A percentile compares a stretch with the other conserved stretches of the same genome.
phyloP scores from a whole-genome alignment of 2,797 vertebrate genomes.

The Lacerta viridis region DNA sequence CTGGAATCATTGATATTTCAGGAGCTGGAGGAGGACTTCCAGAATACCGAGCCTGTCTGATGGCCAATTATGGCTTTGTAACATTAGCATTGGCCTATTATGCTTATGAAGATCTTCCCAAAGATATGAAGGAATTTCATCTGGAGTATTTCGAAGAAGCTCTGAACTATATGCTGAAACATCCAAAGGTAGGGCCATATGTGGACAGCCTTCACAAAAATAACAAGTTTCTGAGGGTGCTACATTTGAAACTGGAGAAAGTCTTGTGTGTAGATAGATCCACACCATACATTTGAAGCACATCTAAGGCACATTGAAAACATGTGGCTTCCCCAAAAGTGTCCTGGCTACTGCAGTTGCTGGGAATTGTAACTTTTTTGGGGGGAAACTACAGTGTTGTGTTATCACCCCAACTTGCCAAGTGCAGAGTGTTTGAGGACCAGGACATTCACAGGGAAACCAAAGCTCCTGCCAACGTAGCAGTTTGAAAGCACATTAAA shows the following conservation, averaged over 20 bases:
- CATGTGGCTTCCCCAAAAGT: too few species aligned
- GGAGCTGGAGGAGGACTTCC: conserved; percentile 84
- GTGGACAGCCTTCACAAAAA: neutral
- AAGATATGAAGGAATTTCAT: conserved; percentile 75
- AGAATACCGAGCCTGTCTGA: conserved; percentile 88
- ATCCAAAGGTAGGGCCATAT: conserved; percentile 77
- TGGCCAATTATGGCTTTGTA: conserved; percentile 88
- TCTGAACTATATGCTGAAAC: conserved; percentile 83
- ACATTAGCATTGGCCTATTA: conserved; percentile 88
- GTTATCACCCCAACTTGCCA: too few species aligned
- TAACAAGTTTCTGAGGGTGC: conserved; percentile 7
- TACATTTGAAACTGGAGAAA: conserved; percentile 7
- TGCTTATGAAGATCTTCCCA: conserved; percentile 84
- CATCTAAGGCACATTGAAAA: too few species aligned
- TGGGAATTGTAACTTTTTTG: conserved; percentile 8
- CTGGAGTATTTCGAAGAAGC: conserved; percentile 94
- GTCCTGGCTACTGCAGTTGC: too few species aligned
- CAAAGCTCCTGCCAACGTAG: too few species aligned
- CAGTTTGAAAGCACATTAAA: too few species aligned
- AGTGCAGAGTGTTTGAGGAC: too few species aligned
- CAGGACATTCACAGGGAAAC: too few species aligned
- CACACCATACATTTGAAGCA: too few species aligned
- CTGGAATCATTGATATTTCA: conserved; percentile 88
- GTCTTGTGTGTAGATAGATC: neutral
- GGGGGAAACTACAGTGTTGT: neutral